Evolutionary conservation across 2,888 invertebrate species (phyloP).

Genomic region (Microchrysa polita): DNA sequence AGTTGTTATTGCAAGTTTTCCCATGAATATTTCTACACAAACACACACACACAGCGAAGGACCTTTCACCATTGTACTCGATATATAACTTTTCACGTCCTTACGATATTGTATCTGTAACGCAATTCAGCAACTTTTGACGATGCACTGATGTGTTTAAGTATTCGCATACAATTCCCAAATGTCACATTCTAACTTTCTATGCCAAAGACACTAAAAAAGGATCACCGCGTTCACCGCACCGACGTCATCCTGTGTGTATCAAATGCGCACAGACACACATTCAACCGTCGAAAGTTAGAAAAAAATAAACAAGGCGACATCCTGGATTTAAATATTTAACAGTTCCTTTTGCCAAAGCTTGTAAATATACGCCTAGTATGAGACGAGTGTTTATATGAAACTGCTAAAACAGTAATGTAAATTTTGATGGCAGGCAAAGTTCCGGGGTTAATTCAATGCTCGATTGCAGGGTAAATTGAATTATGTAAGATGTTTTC

Average conservation of each 20-base stretch:
- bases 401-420: background rate
- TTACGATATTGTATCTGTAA: background rate
- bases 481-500: constrained; percentile 47
- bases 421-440: background rate
- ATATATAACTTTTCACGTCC: constrained; percentile 3
- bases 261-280: background rate
- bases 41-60: too few relatives aligned
- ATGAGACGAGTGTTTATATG: background rate
- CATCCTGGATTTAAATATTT: constrained; percentile 48
- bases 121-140: constrained; percentile 29
- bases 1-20: constrained; percentile 34
- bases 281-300: constrained; percentile 26
- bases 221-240: too few relatives aligned
- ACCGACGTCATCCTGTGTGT: too few relatives aligned
- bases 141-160: constrained; percentile 42
- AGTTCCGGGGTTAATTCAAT: constrained; percentile 34
- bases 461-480: constrained; percentile 44
- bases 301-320: constrained; percentile 30
- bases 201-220: constrained; percentile 29
- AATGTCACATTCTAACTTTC: constrained; percentile 45
- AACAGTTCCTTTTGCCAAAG: constrained; percentile 45
- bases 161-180: constrained; percentile 47
- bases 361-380: constrained; percentile 3
- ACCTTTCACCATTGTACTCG: constrained; percentile 1
- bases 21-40: constrained; percentile 16